Evolutionary conservation across 1,140 invertebrate genomes (phyloP), one percentile per base, ranked within the genome.

Genomic region (Ooceraea biroi): DNA sequence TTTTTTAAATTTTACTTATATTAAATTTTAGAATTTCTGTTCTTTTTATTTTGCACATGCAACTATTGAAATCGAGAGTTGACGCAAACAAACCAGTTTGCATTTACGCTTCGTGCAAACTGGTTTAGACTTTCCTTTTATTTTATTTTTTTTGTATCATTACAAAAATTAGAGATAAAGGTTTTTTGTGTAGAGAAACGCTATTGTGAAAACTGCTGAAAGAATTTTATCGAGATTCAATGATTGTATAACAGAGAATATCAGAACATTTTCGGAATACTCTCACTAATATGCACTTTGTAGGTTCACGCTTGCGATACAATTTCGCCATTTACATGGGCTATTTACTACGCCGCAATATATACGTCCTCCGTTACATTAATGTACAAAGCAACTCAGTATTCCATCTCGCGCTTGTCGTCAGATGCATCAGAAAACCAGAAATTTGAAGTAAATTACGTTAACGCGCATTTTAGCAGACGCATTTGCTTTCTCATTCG

Each of bases 291-390:
- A 68, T 69, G 12, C 36, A 14, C 65, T 52, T 68, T 30, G 76
- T 78, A 68, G 25, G 19, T 50, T 73, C 44, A 63, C 69, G 69
- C 78, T 82, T 48, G 25, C 46, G 57, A 61, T 61, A 73, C 69
- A 73, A 82, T 73, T 60, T 73, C 69, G 44, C 57, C 66, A 82
- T 82, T 82, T 82, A 82, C 78, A 73, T 82, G 76, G 63, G 69
- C 76, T 80, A 80, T 80, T 80, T 80, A 69, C 65, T n/a, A 3
- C 25, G 17, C 22, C 36, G 36, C 63, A 58, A 80, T 80, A 36
- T 69, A 78, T 36, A 36, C 63, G 63, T 19, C 25, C 76, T 82
- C 27, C 55, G 68, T 82, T 73, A 73, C 78, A 60, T 74, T 73
- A 63, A 82, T 73, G 69, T 36, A 73, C 78, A 50, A 82, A 69